phyloP scores from a whole-genome alignment of 2,888 invertebrate species.

The Andrena camellia region DNA sequence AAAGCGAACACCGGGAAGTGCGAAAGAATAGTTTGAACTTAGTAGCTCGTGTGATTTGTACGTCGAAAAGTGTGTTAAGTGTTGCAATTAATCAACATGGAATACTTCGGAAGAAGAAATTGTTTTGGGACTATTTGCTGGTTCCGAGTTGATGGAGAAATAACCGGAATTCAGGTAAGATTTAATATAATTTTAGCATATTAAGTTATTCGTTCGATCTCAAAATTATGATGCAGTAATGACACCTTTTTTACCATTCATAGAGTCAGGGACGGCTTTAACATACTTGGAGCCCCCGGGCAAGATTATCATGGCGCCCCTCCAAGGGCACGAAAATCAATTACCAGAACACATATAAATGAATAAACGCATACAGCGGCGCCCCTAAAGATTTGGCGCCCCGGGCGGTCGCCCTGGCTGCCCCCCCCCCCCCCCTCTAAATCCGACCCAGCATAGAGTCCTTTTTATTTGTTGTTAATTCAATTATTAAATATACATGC shows the following conservation, averaged over 20 bases:
- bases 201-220: background rate
- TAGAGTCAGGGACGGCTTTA: too few relatives aligned
- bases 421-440: too few relatives aligned
- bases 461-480: background rate
- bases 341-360: too few relatives aligned
- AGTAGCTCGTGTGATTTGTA: background rate
- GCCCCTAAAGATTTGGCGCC: too few relatives aligned
- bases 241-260: background rate
- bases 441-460: too few relatives aligned
- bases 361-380: too few relatives aligned
- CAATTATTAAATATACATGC: background rate
- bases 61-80: background rate
- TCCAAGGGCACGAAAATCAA: too few relatives aligned
- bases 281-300: too few relatives aligned
- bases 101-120: background rate
- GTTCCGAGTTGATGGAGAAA: background rate
- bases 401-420: too few relatives aligned
- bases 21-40: background rate
- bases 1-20: background rate
- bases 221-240: background rate
- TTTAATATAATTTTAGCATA: background rate
- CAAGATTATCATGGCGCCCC: too few relatives aligned
- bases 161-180: conserved; percentile 1
- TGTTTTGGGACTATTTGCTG: background rate
- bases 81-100: background rate